phyloP scores from a whole-genome alignment of 2,888 invertebrate genomes.

The Camponotus fellah region DNA sequence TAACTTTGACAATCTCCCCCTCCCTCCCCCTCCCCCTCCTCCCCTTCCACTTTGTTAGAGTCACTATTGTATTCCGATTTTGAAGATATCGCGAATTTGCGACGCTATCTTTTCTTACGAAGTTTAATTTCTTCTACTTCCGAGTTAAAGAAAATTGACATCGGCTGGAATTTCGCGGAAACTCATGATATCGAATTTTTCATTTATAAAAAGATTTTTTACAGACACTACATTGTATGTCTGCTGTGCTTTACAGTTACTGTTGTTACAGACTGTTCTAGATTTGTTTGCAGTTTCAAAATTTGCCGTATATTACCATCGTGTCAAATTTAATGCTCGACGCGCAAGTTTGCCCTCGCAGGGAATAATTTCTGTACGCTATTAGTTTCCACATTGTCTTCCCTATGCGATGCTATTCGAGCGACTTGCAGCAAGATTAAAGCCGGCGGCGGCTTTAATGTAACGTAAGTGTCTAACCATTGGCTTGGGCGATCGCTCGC shows the following conservation, averaged over 20 bases:
- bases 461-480: slow-evolving; percentile 53
- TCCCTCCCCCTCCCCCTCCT: too few relatives aligned
- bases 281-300: background rate
- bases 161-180: background rate
- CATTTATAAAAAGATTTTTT: background rate
- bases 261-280: background rate
- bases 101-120: background rate
- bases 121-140: background rate
- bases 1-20: background rate
- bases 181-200: background rate
- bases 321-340: background rate
- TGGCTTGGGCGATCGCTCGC: slow-evolving; percentile 31
- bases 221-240: background rate
- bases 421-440: slow-evolving; percentile 46
- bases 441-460: slow-evolving; percentile 52
- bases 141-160: background rate
- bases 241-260: background rate
- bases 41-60: background rate
- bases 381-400: slow-evolving; percentile 41
- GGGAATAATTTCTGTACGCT: slow-evolving; percentile 20
- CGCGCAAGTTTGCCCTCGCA: slow-evolving; percentile 18
- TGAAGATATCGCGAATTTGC: background rate
- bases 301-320: background rate
- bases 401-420: slow-evolving; percentile 10
- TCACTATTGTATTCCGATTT: background rate